Percentiles rank a stretch among this genome's conserved stretches.
These are phyloP conservation scores for Drosophila tripunctata DNA, from an alignment of 2,888 invertebrate species.

Conservation along the genomic window DNA sequence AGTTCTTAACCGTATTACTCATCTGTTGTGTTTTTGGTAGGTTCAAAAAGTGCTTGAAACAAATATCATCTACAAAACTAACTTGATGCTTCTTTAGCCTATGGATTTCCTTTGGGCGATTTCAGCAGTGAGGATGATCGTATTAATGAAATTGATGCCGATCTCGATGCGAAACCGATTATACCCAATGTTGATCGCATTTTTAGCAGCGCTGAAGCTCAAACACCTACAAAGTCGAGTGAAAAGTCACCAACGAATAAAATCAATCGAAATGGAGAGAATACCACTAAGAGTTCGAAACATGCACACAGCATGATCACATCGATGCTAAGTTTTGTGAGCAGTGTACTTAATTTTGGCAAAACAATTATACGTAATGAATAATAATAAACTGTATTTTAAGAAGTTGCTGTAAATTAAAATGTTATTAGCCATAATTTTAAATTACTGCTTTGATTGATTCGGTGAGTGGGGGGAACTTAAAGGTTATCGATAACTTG, in stretches of 20 bases:
- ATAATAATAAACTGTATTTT: constrained; percentile 9
- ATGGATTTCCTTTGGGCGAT: constrained; percentile 22
- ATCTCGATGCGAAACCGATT: constrained; percentile 38
- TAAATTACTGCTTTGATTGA: background rate
- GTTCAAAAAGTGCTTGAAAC: background rate
- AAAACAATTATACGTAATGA: constrained; percentile 48
- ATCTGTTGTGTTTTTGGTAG: constrained; percentile 36
- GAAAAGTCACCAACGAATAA: too few relatives aligned
- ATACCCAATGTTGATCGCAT: constrained; percentile 51
- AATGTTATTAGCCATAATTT: background rate
- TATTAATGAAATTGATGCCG: constrained; percentile 51
- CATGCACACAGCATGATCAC: constrained; percentile 71
- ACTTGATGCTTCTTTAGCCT: constrained; percentile 18
- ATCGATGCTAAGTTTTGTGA: constrained; percentile 64
- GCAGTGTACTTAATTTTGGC: constrained; percentile 50
- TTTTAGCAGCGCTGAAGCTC: constrained; percentile 58
- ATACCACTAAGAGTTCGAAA: constrained; percentile 56
- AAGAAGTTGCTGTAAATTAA: constrained; percentile 2
- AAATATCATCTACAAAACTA: background rate
- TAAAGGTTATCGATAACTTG: too few relatives aligned
- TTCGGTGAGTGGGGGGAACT: background rate
- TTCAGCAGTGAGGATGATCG: constrained; percentile 59
- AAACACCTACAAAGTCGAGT: constrained; percentile 7
- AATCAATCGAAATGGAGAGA: constrained; percentile 1
- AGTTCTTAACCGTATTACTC: constrained; percentile 35